These are phyloP conservation scores for Hydrolagus affinis DNA, from an alignment of 2,113 vertebrate genomes.

Conservation along the genomic window DNA sequence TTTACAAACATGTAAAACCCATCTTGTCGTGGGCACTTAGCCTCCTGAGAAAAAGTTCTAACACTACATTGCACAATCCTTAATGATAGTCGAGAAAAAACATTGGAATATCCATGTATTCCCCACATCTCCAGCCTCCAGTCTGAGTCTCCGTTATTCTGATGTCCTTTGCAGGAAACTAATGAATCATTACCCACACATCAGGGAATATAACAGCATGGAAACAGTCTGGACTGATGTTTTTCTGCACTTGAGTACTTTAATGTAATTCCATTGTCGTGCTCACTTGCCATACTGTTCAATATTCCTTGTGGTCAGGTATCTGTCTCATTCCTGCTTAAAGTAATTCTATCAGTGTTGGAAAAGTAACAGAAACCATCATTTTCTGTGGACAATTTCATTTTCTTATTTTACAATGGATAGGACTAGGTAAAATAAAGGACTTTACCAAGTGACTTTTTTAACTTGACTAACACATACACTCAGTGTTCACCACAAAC, in stretches of 20 bases:
- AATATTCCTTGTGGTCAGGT: too few species aligned
- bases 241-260: neutral
- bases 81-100: slow-evolving; percentile 21
- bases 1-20: too few species aligned
- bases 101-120: too few species aligned
- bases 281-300: too few species aligned
- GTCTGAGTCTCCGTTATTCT: neutral
- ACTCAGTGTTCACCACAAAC: neutral
- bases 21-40: too few species aligned
- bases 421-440: neutral
- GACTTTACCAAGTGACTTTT: neutral
- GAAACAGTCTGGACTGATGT: neutral
- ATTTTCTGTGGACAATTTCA: neutral
- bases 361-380: too few species aligned
- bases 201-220: neutral
- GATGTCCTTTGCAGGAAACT: neutral
- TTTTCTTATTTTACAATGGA: too few species aligned
- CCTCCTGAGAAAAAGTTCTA: neutral
- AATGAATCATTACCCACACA: too few species aligned
- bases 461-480: neutral
- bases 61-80: slow-evolving; percentile 6
- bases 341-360: too few species aligned
- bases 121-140: neutral
- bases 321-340: too few species aligned
- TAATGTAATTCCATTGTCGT: too few species aligned